phyloP scores from a whole-genome alignment of 2,888 invertebrate species.

The Eugnorisma glareosa region DNA sequence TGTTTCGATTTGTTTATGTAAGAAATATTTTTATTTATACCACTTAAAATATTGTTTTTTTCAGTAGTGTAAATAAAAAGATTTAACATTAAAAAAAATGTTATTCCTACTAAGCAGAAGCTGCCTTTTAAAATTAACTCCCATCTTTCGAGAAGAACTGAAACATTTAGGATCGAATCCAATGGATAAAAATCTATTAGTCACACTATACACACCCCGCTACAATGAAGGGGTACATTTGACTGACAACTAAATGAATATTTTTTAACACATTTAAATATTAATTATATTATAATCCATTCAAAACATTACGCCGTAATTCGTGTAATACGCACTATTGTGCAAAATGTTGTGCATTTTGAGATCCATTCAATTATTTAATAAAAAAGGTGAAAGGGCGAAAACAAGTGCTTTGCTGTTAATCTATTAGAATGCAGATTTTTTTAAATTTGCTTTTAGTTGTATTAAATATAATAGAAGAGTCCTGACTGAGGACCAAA shows the following conservation, averaged over 20 bases:
- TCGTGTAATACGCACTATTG: slow-evolving; percentile 72
- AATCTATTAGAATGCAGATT: slow-evolving; percentile 18
- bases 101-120: not conserved
- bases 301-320: slow-evolving; percentile 68
- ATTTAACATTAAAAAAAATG: no score
- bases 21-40: not conserved
- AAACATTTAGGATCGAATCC: not conserved
- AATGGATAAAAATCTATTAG: slow-evolving; percentile 68
- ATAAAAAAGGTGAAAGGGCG: slow-evolving; percentile 57
- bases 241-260: slow-evolving; percentile 87
- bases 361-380: slow-evolving; percentile 62
- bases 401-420: slow-evolving; percentile 51
- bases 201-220: slow-evolving; percentile 55
- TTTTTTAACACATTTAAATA: slow-evolving; percentile 85
- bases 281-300: slow-evolving; percentile 86
- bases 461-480: no score
- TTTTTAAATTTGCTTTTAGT: no score
- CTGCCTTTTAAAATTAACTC: not conserved
- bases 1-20: not conserved
- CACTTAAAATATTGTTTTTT: no score
- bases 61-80: no score
- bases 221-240: slow-evolving; percentile 70
- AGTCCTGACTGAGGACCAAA: no score
- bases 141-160: not conserved
- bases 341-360: slow-evolving; percentile 74